Conservation (phyloP, 2,797 vertebrate species). For the Nannoperca australis region DNA sequence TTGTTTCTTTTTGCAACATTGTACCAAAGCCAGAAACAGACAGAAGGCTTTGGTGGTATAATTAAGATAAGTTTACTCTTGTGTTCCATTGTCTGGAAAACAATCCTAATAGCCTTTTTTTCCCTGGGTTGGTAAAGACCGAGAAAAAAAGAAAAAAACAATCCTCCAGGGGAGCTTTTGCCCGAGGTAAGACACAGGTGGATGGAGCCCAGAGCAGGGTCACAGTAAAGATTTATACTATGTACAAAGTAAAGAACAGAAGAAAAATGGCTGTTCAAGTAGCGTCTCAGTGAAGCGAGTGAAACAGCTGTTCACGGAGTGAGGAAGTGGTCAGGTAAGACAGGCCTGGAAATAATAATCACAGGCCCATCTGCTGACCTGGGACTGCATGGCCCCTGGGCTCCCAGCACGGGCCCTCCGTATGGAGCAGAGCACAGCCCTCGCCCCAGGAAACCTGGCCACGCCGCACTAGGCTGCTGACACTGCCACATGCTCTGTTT, state of each 20-base stretch:
- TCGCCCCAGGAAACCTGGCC: conserved; percentile 85
- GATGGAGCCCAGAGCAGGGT: conserved; percentile 93
- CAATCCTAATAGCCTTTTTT: conserved; percentile 69
- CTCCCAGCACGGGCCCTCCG: conserved; percentile 91
- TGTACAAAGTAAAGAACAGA: conserved; percentile 93
- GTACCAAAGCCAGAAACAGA: conserved; percentile 10
- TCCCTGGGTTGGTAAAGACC: conserved; percentile 57
- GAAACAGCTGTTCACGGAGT: conserved; percentile 97
- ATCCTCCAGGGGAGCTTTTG: conserved; percentile 86
- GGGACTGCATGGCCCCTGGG: conserved; percentile 92
- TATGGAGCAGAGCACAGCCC: conserved; percentile 88
- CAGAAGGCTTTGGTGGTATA: conserved; percentile 25
- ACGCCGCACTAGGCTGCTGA: conserved; percentile 85
- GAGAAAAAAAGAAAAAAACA: conserved; percentile 59
- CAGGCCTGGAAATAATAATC: conserved; percentile 95
- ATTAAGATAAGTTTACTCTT: conserved; percentile 53
- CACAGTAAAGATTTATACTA: conserved; percentile 97
- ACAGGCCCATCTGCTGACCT: conserved; percentile 98
- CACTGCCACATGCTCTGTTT: conserved; percentile 88
- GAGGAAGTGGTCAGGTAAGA: conserved; percentile 96
- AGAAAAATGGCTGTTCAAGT: conserved; percentile 93
- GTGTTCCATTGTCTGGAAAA: conserved; percentile 73
- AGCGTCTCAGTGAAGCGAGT: conserved; percentile 92
- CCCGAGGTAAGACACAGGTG: conserved; percentile 96
- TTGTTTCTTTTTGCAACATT: conserved; percentile 7